Evolutionary conservation across 1,140 invertebrate genomes (phyloP), one percentile per base, ranked within the genome.

Genomic region (Meloidogyne chitwoodi): DNA sequence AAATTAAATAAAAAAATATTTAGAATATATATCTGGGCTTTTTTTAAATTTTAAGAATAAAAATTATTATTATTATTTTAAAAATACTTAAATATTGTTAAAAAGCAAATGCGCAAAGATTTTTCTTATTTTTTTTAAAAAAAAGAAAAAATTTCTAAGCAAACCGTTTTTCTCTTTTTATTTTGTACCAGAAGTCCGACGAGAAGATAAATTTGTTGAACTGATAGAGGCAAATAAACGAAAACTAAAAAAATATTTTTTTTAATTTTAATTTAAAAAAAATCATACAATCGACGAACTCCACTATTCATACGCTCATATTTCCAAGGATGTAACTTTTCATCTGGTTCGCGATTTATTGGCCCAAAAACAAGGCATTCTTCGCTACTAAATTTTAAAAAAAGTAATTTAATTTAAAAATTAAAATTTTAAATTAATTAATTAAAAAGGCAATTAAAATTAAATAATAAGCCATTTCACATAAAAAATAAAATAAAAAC

Each of bases 341-440:
- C 95, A 82, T 95, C 93, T 19, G 95, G 95, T 88, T 98, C 95
- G 75, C 92, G 92, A 70, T 95, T 95, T 80, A 98, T 91, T 29
- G 95, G 95, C 19, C 95, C 95, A 89, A 97, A 94, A 2, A 98
- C 95, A 27, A 93, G 93, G 38, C 92, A 91, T 84, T 94, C 93
- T 61, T 93, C 92, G 68, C 79, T 68, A 56, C 80, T 83, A 67
- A 70, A 82, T 74, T 16, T 0, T 48, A 22, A 68, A 77, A 27
- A 34, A 78, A n/a, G 62, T 69, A 65, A 38, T 76, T 48, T 26
- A 66, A 44, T 26, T 70, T 65, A 24, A 48, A 31, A 27, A 34
- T 44, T 16, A 26, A 16, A 10, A 44, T 27, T 56, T n/a, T n/a
- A n/a, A n/a, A n/a, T n/a, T n/a, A n/a, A n/a, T n/a, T n/a, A n/a